Base-by-base conservation (phyloP, 2,113 vertebrate genomes). In the Cephalopterus ornatus region DNA sequence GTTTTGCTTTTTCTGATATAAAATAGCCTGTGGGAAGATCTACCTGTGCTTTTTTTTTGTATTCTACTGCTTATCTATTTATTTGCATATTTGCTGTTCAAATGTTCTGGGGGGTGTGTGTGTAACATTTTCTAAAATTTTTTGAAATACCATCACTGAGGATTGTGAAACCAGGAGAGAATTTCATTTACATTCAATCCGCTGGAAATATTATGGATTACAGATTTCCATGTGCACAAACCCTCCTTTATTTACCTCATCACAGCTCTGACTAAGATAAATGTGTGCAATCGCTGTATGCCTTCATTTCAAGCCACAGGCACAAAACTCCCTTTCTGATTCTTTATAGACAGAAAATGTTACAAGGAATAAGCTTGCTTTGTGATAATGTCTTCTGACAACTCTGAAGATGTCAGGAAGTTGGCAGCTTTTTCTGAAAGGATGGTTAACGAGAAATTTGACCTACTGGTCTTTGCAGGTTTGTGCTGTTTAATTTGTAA, bases 311-410 rank as follows among this genome's bases (percentile, higher is more conserved):
- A 92, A 85, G 82, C 87, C 89, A 53, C 14, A 59, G 94, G 94
- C 93, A 91, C 59, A 92, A 89, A 88, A 62, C 55, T 90, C 39
- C 32, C n/a, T 70, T 62, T 75, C 81, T 42, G 53, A 63, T 47
- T 89, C 93, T 88, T 83, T 39, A 74, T 83, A 74, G 87, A 58
- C 23, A 94, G 81, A 32, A 95, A 89, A 82, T 44, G 71, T 95
- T 93, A 82, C 37, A 66, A 80, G 75, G 59, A n/a, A 81, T 80
- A 77, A 77, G 50, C 63, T 79, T 77, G 75, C 55, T 80, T 80
- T 83, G 72, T 86, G 82, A 44, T 96, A 90, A 96, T 90, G 47
- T 68, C 65, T 93, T 94, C 71, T 95, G 95, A 96, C 95, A 96
- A 88, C 46, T 93, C 78, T 23, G 65, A 80, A 83, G 93, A 93